Percentiles rank a stretch among this genome's conserved stretches.
These are phyloP conservation scores for Halcyon malimbica DNA, from an alignment of 2,113 vertebrate species.

Conservation along the genomic window DNA sequence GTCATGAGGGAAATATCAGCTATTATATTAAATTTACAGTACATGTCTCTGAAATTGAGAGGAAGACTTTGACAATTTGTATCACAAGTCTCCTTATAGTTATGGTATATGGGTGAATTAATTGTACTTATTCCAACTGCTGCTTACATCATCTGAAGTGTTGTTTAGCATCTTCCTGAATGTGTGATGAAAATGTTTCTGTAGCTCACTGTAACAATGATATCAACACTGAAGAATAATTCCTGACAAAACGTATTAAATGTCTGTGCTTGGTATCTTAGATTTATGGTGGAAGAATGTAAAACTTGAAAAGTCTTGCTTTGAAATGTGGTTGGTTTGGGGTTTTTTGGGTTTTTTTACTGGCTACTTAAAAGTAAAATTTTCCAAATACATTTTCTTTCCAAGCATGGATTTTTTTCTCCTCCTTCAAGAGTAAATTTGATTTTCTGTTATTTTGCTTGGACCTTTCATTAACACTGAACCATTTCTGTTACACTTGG, in stretches of 20 bases:
- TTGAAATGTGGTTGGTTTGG: neutral
- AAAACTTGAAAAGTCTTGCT: neutral
- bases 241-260: neutral
- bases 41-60: neutral
- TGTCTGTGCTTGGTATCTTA: neutral
- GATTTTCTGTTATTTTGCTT: constrained; percentile 47
- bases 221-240: neutral
- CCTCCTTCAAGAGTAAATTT: neutral
- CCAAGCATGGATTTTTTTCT: neutral
- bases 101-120: neutral
- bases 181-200: neutral
- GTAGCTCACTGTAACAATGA: neutral
- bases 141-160: neutral
- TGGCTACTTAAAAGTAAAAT: neutral
- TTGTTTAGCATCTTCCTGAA: neutral
- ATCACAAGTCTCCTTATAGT: neutral
- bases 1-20: neutral
- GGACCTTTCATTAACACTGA: neutral
- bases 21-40: neutral
- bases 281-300: neutral
- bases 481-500: constrained; percentile 15
- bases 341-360: neutral
- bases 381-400: constrained; percentile 9
- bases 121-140: neutral
- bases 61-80: neutral